Conservation (phyloP, 35 echinoderm and acorn worm genomes). For the Apostichopus parvimensis region DNA sequence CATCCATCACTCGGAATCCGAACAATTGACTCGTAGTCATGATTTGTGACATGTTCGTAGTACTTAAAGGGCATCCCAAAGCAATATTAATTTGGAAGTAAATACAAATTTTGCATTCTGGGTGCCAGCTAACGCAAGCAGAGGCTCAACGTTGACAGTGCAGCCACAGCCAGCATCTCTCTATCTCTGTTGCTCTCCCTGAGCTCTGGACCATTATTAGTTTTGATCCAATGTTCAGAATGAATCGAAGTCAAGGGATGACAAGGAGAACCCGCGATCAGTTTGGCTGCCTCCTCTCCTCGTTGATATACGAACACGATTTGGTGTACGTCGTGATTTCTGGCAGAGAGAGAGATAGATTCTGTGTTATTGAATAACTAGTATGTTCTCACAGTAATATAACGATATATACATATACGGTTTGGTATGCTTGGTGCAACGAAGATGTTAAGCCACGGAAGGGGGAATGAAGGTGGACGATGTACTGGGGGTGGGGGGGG, state of each 20-base stretch:
- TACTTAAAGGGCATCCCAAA: background rate
- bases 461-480: no score
- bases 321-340: no score
- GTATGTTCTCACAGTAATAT: no score
- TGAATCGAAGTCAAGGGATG: background rate
- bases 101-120: background rate
- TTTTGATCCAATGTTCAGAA: background rate
- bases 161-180: background rate
- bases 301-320: no score
- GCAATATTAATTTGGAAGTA: background rate
- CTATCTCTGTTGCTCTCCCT: background rate
- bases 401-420: no score
- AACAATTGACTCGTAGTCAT: background rate
- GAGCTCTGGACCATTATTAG: background rate
- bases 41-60: background rate
- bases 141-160: background rate
- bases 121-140: background rate
- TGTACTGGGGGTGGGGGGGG: no score
- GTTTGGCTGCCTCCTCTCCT: no score
- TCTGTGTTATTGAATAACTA: no score
- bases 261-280: background rate
- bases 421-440: no score
- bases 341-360: no score
- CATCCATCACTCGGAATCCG: background rate
- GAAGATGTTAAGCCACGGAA: no score